phyloP scores from a whole-genome alignment of 2,113 vertebrate species.

The Tachysurus fulvidraco region DNA sequence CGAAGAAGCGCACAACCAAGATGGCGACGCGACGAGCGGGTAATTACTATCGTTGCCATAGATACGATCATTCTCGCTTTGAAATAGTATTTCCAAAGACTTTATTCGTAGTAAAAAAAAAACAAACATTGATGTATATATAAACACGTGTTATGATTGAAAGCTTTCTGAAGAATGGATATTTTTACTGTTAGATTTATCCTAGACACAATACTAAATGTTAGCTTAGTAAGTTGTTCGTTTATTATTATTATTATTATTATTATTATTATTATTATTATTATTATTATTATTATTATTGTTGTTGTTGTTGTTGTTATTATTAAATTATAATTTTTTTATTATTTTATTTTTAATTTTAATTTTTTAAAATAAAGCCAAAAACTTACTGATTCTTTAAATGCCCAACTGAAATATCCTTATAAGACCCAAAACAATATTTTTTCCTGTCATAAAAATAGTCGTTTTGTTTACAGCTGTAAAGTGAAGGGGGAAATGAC shows the following conservation, averaged over 20 bases:
- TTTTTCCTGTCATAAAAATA: background rate
- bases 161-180: background rate
- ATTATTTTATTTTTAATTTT: too few relatives aligned
- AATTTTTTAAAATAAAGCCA: too few relatives aligned
- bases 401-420: background rate
- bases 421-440: background rate
- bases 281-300: too few relatives aligned
- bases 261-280: too few relatives aligned
- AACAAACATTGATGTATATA: too few relatives aligned
- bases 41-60: constrained; percentile 66
- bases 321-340: too few relatives aligned
- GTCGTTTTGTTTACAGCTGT: background rate
- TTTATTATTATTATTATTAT: background rate
- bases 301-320: too few relatives aligned
- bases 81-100: background rate
- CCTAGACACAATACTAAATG: background rate
- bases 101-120: background rate
- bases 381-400: background rate
- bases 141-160: background rate
- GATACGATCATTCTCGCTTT: background rate
- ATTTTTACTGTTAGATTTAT: background rate
- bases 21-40: constrained; percentile 62
- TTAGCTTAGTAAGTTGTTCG: background rate
- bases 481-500: background rate
- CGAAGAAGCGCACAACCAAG: constrained; percentile 46